phyloP scores from a whole-genome alignment of 2,888 invertebrate species.

The Fragum whitleyi region DNA sequence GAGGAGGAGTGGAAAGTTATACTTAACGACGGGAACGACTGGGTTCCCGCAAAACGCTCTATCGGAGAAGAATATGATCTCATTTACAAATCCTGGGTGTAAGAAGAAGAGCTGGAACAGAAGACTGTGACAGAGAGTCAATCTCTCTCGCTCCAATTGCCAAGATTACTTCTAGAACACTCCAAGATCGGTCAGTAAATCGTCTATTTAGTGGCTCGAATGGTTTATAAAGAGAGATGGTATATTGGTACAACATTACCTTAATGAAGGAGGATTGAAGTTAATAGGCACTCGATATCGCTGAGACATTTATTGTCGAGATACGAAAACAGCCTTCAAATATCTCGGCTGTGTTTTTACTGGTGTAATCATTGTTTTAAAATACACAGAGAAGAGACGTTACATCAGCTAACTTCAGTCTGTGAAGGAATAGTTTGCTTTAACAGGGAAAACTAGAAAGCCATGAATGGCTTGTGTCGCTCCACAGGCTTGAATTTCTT shows the following conservation, averaged over 20 bases:
- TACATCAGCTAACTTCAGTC: constrained; percentile 19
- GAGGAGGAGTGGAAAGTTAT: constrained; percentile 44
- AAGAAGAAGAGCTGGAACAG: neutral
- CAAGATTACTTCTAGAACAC: neutral
- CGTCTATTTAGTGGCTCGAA: constrained; percentile 26
- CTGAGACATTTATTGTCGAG: constrained; percentile 38
- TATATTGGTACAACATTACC: constrained; percentile 20
- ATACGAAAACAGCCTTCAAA: constrained; percentile 38
- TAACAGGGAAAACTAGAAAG: too few relatives aligned
- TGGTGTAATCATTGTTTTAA: constrained; percentile 30
- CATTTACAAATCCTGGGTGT: constrained; percentile 29
- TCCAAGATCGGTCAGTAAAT: neutral
- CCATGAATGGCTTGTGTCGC: too few relatives aligned
- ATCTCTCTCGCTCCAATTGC: neutral
- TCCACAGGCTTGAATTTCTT: too few relatives aligned
- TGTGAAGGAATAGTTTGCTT: neutral
- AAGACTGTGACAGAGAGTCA: neutral
- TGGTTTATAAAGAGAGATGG: constrained; percentile 17
- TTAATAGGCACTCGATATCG: constrained; percentile 29
- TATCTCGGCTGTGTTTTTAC: constrained; percentile 43
- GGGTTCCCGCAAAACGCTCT: constrained; percentile 21
- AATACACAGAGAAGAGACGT: constrained; percentile 15
- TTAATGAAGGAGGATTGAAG: constrained; percentile 31
- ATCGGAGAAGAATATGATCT: constrained; percentile 2
- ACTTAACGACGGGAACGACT: constrained; percentile 9